These are phyloP conservation scores for Leptonema lineaticorne DNA, from an alignment of 1,140 invertebrate genomes.

Conservation along the genomic window DNA sequence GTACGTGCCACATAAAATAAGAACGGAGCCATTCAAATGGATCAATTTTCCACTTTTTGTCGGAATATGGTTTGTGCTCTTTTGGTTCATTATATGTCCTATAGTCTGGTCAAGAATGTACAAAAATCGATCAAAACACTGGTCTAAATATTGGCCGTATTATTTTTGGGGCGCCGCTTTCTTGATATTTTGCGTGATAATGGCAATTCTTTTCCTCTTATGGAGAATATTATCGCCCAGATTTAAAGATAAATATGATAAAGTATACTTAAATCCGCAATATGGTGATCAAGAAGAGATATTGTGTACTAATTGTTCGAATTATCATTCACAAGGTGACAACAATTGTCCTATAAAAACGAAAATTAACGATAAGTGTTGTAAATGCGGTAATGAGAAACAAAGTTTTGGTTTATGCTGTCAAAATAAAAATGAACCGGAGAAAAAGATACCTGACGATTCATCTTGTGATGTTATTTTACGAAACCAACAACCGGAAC, in stretches of 20 bases:
- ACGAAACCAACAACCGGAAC: slow-evolving; percentile 34
- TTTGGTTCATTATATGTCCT: slow-evolving; percentile 37
- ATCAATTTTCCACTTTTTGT: slow-evolving; percentile 35
- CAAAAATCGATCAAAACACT: background rate
- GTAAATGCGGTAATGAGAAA: slow-evolving; percentile 35
- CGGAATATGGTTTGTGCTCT: slow-evolving; percentile 33
- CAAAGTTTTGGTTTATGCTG: slow-evolving; percentile 34
- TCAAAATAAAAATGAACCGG: slow-evolving; percentile 15
- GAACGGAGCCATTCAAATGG: slow-evolving; percentile 38
- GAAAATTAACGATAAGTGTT: slow-evolving; percentile 7
- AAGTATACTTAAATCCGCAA: slow-evolving; percentile 36
- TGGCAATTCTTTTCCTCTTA: slow-evolving; percentile 24
- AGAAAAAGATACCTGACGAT: slow-evolving; percentile 18
- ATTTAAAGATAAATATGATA: slow-evolving; percentile 23
- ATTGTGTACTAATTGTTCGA: slow-evolving; percentile 32
- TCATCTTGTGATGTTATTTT: slow-evolving; percentile 29
- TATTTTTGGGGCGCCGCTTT: slow-evolving; percentile 35
- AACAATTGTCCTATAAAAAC: slow-evolving; percentile 11
- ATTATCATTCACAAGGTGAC: slow-evolving; percentile 26
- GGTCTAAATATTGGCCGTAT: slow-evolving; percentile 22
- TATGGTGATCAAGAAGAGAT: slow-evolving; percentile 34
- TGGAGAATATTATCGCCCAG: slow-evolving; percentile 26
- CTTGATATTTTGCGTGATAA: slow-evolving; percentile 30
- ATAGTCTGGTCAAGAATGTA: slow-evolving; percentile 28
- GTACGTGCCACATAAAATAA: slow-evolving; percentile 26